Conservation (phyloP, 1,140 invertebrate species). For the Drosophila elegans region DNA sequence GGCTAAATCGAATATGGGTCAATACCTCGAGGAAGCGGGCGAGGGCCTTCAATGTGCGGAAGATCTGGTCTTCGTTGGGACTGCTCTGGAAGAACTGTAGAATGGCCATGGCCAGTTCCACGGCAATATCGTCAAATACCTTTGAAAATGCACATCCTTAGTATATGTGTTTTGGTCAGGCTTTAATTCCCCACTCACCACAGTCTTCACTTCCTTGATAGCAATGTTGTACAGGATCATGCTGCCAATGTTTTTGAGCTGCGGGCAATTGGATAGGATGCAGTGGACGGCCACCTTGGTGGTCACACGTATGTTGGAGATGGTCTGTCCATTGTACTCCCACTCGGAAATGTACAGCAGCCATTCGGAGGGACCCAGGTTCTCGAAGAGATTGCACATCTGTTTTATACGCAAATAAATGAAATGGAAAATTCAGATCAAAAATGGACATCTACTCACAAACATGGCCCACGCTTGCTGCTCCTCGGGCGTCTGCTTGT, state of each 20-base stretch:
- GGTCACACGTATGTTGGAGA: slow-evolving; percentile 95
- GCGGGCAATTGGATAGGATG: slow-evolving; percentile 89
- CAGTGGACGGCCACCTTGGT: slow-evolving; percentile 96
- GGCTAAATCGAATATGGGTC: slow-evolving; percentile 64
- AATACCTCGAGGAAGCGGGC: slow-evolving; percentile 91
- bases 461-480: slow-evolving; percentile 92
- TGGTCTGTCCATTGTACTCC: slow-evolving; percentile 89
- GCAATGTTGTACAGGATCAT: slow-evolving; percentile 96
- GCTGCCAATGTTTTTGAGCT: slow-evolving; percentile 91
- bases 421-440: not conserved
- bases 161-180: not conserved
- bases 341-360: slow-evolving; percentile 96
- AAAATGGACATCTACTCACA: slow-evolving; percentile 86
- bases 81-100: slow-evolving; percentile 94
- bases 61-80: slow-evolving; percentile 92
- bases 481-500: slow-evolving; percentile 90
- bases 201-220: slow-evolving; percentile 98
- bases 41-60: slow-evolving; percentile 91
- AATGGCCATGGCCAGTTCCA: slow-evolving; percentile 96
- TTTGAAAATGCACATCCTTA: slow-evolving; percentile 70
- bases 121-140: slow-evolving; percentile 97
- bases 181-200: slow-evolving; percentile 89
- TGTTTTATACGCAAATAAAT: slow-evolving; percentile 73
- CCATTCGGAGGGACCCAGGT: slow-evolving; percentile 95
- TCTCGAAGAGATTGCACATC: slow-evolving; percentile 96